Conservation (phyloP, 2,888 invertebrate species). For the Camptogramma bilineatum region DNA sequence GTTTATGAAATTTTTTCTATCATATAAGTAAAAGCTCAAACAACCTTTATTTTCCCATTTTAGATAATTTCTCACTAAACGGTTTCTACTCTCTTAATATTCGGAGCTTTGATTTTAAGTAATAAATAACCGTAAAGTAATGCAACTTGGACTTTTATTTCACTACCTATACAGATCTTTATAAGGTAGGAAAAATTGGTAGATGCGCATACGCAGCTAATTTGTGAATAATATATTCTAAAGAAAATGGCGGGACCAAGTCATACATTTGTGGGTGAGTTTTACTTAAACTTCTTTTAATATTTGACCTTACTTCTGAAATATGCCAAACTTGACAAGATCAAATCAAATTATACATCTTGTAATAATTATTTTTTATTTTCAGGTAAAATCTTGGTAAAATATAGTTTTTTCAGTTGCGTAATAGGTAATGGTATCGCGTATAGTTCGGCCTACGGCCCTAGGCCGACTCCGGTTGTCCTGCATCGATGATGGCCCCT, state of each 20-base stretch:
- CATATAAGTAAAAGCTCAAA: conserved; percentile 74
- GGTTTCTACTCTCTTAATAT: conserved; percentile 69
- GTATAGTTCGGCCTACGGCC: conserved; percentile 44
- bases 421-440: conserved; percentile 41
- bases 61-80: conserved; percentile 60
- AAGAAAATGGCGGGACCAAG: no score
- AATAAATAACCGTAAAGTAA: conserved; percentile 77
- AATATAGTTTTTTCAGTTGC: not conserved
- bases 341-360: not conserved
- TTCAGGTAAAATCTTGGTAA: not conserved
- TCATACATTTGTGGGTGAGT: no score
- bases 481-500: conserved; percentile 55
- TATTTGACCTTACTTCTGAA: no score
- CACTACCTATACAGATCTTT: not conserved
- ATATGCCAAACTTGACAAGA: no score
- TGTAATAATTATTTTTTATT: not conserved
- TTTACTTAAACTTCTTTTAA: no score
- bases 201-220: no score
- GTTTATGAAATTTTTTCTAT: conserved; percentile 69
- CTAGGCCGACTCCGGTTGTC: conserved; percentile 66
- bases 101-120: conserved; percentile 73
- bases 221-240: no score
- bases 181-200: no score
- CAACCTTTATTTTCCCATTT: conserved; percentile 54
- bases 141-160: conserved; percentile 42